A percentile compares a stretch with the other conserved stretches of the same genome.
Conservation (phyloP, 2,888 invertebrate species). For the Molanna angustata region DNA sequence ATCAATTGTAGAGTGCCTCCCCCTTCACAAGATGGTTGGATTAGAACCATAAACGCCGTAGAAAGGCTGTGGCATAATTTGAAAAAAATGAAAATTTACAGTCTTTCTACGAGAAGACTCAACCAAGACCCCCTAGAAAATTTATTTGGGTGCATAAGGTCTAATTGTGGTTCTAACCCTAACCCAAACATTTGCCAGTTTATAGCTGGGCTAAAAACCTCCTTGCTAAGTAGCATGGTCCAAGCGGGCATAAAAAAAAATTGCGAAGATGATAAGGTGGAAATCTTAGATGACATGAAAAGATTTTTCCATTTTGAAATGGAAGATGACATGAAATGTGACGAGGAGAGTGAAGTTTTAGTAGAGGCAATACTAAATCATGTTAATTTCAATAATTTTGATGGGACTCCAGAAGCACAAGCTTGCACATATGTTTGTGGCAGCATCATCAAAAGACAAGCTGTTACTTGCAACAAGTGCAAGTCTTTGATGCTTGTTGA, state of each 20-base stretch:
- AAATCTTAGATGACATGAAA: slow-evolving; percentile 3
- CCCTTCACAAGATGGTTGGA: slow-evolving; percentile 1
- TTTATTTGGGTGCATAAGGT: neutral
- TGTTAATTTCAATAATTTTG: neutral
- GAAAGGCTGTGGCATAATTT: slow-evolving; percentile 7
- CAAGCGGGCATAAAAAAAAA: neutral
- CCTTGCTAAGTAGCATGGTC: too few relatives aligned
- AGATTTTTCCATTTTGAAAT: slow-evolving; percentile 1
- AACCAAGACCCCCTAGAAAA: slow-evolving; percentile 1
- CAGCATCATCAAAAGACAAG: slow-evolving; percentile 1
- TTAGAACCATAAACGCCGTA: slow-evolving; percentile 1
- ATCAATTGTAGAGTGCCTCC: neutral
- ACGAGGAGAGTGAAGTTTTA: neutral
- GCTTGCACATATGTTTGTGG: slow-evolving; percentile 3
- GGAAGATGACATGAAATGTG: neutral
- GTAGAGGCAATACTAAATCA: neutral
- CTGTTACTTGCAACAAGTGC: neutral
- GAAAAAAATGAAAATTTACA: neutral
- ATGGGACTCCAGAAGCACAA: slow-evolving; percentile 1
- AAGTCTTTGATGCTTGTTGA: neutral
- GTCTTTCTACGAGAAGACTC: neutral
- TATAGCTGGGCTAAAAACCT: neutral
- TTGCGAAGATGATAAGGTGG: neutral
- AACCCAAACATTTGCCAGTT: neutral
- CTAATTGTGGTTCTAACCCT: neutral